phyloP scores from a whole-genome alignment of 2,797 vertebrate species.

The Ibycter americanus region DNA sequence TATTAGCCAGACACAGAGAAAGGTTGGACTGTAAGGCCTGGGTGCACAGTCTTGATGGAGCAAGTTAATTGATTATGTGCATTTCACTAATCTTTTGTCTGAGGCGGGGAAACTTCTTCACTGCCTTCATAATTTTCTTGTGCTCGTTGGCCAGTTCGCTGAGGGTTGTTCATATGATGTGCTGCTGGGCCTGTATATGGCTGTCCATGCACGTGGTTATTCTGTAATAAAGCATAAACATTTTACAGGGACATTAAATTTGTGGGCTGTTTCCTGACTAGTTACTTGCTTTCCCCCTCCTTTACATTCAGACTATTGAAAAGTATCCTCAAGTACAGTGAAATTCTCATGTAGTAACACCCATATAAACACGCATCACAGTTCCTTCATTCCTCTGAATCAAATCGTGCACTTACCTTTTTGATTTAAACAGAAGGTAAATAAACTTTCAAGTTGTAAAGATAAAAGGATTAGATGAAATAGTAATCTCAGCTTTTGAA shows the following conservation, averaged over 20 bases:
- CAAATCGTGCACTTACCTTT: neutral
- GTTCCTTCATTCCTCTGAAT: neutral
- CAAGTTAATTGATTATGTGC: constrained; percentile 82
- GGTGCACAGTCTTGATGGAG: constrained; percentile 90
- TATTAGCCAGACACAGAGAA: constrained; percentile 87
- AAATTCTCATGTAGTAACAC: fast-evolving
- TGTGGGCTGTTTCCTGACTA: neutral
- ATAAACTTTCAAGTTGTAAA: neutral
- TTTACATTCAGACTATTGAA: neutral
- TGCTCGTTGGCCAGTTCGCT: constrained; percentile 94
- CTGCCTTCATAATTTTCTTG: constrained; percentile 98
- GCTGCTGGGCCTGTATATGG: constrained; percentile 98
- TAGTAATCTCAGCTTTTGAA: neutral
- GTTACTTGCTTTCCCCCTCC: neutral
- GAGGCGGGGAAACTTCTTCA: constrained; percentile 92
- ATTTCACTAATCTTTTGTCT: constrained; percentile 93
- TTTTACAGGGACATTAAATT: neutral
- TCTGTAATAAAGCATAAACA: constrained; percentile 80
- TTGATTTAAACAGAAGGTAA: neutral
- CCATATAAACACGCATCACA: neutral
- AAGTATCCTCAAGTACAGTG: neutral
- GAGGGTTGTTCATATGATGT: constrained; percentile 99
- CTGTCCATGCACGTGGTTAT: constrained; percentile 99
- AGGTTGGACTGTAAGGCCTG: constrained; percentile 88
- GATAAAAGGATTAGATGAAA: neutral